These are phyloP conservation scores for Halesus radiatus DNA, from an alignment of 1,140 invertebrate genomes.

Conservation along the genomic window DNA sequence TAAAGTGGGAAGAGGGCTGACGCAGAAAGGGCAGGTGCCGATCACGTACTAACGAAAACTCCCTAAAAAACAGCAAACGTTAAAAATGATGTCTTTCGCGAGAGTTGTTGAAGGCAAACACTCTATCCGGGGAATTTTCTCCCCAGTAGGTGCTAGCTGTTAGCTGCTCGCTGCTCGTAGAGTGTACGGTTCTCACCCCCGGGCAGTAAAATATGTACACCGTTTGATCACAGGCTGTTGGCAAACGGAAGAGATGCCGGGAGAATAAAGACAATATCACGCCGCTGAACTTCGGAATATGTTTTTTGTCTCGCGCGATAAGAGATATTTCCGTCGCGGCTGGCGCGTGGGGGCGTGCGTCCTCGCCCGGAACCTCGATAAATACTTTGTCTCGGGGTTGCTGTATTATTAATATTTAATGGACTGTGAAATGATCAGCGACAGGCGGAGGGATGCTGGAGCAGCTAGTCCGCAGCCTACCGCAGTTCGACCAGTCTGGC, in stretches of 20 bases:
- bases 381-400: background rate
- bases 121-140: background rate
- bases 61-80: background rate
- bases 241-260: background rate
- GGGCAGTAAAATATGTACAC: constrained; percentile 3
- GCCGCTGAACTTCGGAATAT: background rate
- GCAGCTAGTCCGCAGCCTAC: no score
- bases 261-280: constrained; percentile 5
- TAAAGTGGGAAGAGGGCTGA: background rate
- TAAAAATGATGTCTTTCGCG: constrained; percentile 15
- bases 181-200: background rate
- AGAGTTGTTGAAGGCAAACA: constrained; percentile 17
- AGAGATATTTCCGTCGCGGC: background rate
- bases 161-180: no score
- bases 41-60: background rate
- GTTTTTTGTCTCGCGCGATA: background rate
- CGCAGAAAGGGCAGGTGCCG: background rate
- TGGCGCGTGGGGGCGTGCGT: background rate
- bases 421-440: background rate
- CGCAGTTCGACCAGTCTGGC: no score
- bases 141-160: no score
- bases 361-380: background rate
- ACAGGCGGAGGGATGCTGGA: no score
- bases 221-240: background rate
- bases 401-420: background rate